Evolutionary conservation across 2,113 vertebrate genomes (phyloP).

Genomic region (Rhinoderma darwinii): DNA sequence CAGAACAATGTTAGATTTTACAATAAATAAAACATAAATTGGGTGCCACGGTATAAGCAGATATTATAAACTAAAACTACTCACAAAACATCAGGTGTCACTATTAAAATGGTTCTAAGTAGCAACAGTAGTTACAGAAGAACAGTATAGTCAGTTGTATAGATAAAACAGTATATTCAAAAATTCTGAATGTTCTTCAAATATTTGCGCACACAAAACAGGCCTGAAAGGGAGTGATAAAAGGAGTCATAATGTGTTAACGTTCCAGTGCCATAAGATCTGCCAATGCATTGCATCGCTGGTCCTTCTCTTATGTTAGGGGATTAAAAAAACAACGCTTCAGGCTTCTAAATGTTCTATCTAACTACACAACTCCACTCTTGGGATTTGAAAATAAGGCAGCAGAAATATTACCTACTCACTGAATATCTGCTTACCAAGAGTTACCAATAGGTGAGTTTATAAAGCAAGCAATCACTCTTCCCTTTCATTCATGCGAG

Average conservation of each 20-base stretch:
- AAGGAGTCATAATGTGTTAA: conserved; percentile 35
- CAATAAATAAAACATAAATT: not conserved
- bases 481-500: conserved; percentile 59
- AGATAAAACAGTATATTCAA: conserved; percentile 20
- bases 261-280: conserved; percentile 43
- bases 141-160: conserved; percentile 12
- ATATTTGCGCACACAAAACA: conserved; percentile 54
- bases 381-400: conserved; percentile 65
- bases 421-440: conserved; percentile 59
- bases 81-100: conserved; percentile 9
- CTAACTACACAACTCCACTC: conserved; percentile 64
- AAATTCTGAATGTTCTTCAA: conserved; percentile 59
- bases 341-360: conserved; percentile 64
- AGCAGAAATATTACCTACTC: conserved; percentile 51
- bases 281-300: conserved; percentile 45
- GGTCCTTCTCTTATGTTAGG: conserved; percentile 28
- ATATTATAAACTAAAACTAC: conserved; percentile 31
- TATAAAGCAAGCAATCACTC: conserved; percentile 48
- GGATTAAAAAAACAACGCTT: not conserved
- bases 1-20: not conserved
- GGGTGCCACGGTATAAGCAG: not conserved
- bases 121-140: conserved; percentile 26
- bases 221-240: conserved; percentile 52
- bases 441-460: conserved; percentile 40
- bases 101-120: not conserved